Evolutionary conservation across 2,888 invertebrate genomes (phyloP), one percentile per base, ranked within the genome.

Genomic region (Cotesia congregata): DNA sequence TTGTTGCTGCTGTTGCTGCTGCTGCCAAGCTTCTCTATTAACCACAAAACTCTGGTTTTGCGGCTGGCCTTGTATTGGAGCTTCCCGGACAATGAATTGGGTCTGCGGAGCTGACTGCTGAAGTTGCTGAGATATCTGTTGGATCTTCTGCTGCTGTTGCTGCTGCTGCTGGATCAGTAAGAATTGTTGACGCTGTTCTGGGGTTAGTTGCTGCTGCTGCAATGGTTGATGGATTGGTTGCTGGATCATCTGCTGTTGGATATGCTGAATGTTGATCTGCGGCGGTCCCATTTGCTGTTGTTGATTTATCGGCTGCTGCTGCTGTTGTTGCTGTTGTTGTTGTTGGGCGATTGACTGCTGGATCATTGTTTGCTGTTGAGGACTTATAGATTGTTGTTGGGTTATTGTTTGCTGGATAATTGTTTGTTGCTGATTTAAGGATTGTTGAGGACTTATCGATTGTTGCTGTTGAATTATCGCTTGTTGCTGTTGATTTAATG

Each of bases 11-110:
- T 88, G 93, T 85, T 84, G 91, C 86, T 90, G 90, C 62, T 91
- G 91, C 82, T 93, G 93, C 86, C 93, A 92, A 41, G 93, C 90
- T 82, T 93, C 93, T 81, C 93, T 92, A 70, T 91, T 91, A 5
- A 87, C 89, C 75, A 87, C 88, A 72, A 86, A 88, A 59, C 85
- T 83, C 79, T 88, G 88, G 72, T 88, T 88, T 82, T 87, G 88
- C 9, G 87, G 83, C 80, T 90, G 89, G 70, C 89, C 89, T 71
- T 88, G 88, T 61, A 87, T 78, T 59, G 88, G 87, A n/a, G 87
- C 86, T 60, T 91, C 90, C 68, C 90, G 88, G 67, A 90, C 89
- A 6, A 89, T 86, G 67, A 89, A 90, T 74, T 89, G 90, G 41
- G 84, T 83, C 76, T 89, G 90, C 0, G 88, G 88, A 0, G 86